Base-by-base conservation (phyloP, 2,888 invertebrate genomes). In the Parnassius smintheus region DNA sequence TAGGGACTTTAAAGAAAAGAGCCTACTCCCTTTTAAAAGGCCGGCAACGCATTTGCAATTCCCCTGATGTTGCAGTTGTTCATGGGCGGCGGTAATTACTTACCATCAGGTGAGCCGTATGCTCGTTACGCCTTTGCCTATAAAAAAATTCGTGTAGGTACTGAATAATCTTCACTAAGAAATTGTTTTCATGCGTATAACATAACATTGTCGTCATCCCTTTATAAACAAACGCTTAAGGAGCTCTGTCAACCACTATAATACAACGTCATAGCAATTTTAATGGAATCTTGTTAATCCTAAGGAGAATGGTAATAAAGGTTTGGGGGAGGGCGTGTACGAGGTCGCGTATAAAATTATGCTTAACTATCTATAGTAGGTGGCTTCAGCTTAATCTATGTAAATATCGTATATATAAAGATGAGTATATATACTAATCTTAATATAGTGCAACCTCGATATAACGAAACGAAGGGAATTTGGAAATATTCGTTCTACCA, bases 281-380 rank as follows among this genome's bases (percentile, higher is more conserved):
- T 86, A 86, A 86, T 85, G 81, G 84, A 82, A 85, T 83, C 85
- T 76, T 76, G 83, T 82, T 86, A 85, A 85, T 83, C 85, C 83
- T 72, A 61, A 64, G 65, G 66, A 64, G 63, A 65, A 57, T 65
- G 60, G 4, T 35, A 35, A 57, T 68, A 66, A 65, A 58, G 18
- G 59, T 48, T 42, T 9, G 59, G 18, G 53, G n/a, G 45, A 13
- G 58, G 59, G 45, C 10, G 54, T 11, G 8, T 13, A 13, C 35
- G 35, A 59, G 7, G 65, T 64, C 62, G 64, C 65, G 71, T 55
- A 55, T 54, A 60, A 60, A 60, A 60, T 60, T 55, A 54, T 18
- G 46, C 49, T 22, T n/a, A 54, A 45, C 49, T 25, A 25, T 25
- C 25, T 35, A 35, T 45, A 9, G n/a, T 55, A 18, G 11, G 9